Evolutionary conservation across 2,888 invertebrate species (phyloP).

Genomic region (Cynaeus angustus): DNA sequence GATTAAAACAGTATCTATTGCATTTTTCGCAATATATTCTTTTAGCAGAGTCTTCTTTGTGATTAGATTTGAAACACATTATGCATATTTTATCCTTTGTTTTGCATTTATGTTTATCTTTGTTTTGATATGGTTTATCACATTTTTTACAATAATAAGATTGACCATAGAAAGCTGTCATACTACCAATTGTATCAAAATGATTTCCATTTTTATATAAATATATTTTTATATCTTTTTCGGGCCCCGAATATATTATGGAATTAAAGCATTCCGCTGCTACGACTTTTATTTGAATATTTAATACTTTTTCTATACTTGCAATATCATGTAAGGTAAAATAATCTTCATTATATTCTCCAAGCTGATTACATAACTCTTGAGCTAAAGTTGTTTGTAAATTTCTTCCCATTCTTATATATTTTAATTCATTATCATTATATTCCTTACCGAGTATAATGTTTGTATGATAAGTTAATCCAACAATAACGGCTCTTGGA

Average conservation of each 20-base stretch:
- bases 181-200: not conserved
- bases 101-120: slow-evolving; percentile 35
- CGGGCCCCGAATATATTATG: slow-evolving; percentile 15
- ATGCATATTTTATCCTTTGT: slow-evolving; percentile 22
- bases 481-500: slow-evolving; percentile 28
- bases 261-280: not conserved
- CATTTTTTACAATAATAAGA: slow-evolving; percentile 27
- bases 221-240: slow-evolving; percentile 21
- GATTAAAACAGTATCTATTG: slow-evolving; percentile 29
- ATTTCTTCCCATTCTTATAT: slow-evolving; percentile 36
- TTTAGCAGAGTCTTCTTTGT: slow-evolving; percentile 31
- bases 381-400: slow-evolving; percentile 29
- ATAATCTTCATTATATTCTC: slow-evolving; percentile 21
- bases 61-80: slow-evolving; percentile 29
- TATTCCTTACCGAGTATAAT: slow-evolving; percentile 38
- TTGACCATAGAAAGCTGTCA: slow-evolving; percentile 27
- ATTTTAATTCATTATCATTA: slow-evolving; percentile 36
- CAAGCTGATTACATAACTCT: slow-evolving; percentile 27
- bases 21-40: slow-evolving; percentile 22
- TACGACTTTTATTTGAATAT: not conserved
- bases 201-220: slow-evolving; percentile 22
- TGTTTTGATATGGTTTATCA: slow-evolving; percentile 37
- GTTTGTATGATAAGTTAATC: slow-evolving; percentile 40
- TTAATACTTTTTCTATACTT: slow-evolving; percentile 29
- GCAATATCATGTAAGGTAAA: slow-evolving; percentile 31